Evolutionary conservation across 2,888 invertebrate genomes (phyloP).

Genomic region (Hypena proboscidalis): DNA sequence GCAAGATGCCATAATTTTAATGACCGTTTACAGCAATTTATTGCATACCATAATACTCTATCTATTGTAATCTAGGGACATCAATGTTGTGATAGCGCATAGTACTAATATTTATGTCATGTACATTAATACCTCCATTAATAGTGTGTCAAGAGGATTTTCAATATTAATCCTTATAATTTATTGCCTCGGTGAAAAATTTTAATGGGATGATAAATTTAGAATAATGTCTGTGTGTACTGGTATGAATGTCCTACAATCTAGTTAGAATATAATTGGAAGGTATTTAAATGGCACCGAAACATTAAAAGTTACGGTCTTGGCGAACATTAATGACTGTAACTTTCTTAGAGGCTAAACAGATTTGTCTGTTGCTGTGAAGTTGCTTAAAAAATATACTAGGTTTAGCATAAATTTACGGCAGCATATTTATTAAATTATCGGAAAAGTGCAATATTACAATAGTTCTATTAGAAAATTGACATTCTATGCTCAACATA

Average conservation of each 20-base stretch:
- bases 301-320: no score
- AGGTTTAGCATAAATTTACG: no score
- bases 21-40: conserved; percentile 34
- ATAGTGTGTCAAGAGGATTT: conserved; percentile 4
- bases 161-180: conserved; percentile 7
- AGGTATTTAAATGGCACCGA: not conserved
- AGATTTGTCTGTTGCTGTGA: no score
- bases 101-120: conserved; percentile 25
- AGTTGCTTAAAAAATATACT: no score
- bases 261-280: conserved; percentile 12
- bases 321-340: no score
- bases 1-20: conserved; percentile 35
- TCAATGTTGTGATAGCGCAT: conserved; percentile 15
- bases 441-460: no score
- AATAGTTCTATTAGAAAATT: no score
- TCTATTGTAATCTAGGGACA: conserved; percentile 9
- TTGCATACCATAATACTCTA: conserved; percentile 25
- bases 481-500: no score
- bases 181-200: conserved; percentile 8
- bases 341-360: no score
- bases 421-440: no score
- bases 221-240: conserved; percentile 1
- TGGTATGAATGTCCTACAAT: not conserved
- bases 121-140: conserved; percentile 29
- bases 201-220: conserved; percentile 16